These are phyloP conservation scores for Eospalax fontanierii DNA, from an alignment of 2,797 vertebrate genomes.

Conservation along the genomic window DNA sequence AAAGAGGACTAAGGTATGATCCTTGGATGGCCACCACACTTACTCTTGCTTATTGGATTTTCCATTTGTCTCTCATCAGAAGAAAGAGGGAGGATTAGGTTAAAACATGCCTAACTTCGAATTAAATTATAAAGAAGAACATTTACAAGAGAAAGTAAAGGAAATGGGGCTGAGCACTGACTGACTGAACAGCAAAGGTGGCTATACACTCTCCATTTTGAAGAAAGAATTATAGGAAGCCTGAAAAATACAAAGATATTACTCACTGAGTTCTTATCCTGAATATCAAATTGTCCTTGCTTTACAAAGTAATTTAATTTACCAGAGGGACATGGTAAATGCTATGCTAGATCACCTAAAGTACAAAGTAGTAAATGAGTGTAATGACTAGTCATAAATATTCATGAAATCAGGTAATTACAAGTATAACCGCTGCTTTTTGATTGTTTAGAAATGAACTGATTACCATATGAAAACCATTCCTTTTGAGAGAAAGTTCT, in stretches of 20 bases:
- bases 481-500: conserved; percentile 69
- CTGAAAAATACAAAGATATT: conserved; percentile 32
- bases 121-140: conserved; percentile 3
- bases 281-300: conserved; percentile 54
- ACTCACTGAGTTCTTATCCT: conserved; percentile 35
- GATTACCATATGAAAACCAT: conserved; percentile 79
- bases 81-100: not conserved
- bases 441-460: conserved; percentile 76
- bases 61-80: conserved; percentile 22
- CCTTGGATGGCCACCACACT: not conserved
- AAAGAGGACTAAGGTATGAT: not conserved
- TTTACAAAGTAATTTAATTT: conserved; percentile 72
- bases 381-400: conserved; percentile 69
- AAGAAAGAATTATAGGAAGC: conserved; percentile 48
- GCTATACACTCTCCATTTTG: conserved; percentile 28
- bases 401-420: conserved; percentile 79
- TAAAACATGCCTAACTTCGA: conserved; percentile 49
- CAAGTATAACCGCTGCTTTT: conserved; percentile 73
- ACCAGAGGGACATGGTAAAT: conserved; percentile 55
- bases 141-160: conserved; percentile 57
- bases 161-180: not conserved
- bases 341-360: conserved; percentile 68
- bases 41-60: conserved; percentile 8
- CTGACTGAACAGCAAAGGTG: not conserved
- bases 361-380: conserved; percentile 68